These are phyloP conservation scores for Chrysocyon brachyurus DNA, from an alignment of 2,797 vertebrate genomes.

Conservation along the genomic window DNA sequence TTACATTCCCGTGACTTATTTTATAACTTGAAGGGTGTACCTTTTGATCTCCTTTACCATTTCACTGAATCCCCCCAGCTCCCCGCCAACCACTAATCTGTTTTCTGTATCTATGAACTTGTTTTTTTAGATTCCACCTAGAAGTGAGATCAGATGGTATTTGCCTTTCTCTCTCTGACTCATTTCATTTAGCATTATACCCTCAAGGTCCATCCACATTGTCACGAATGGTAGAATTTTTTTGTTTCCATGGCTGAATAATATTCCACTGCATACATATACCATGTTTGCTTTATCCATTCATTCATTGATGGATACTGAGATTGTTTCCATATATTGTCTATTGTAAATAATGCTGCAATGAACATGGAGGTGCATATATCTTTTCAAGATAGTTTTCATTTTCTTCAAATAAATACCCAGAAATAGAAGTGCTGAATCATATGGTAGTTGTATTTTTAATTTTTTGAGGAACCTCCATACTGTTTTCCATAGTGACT, in stretches of 20 bases:
- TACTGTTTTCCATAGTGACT: background rate
- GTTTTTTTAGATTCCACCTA: background rate
- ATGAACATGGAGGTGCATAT: background rate
- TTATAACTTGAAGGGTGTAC: background rate
- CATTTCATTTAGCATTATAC: background rate
- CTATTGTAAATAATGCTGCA: background rate
- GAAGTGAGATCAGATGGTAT: background rate
- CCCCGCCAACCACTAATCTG: background rate
- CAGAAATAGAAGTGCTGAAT: background rate
- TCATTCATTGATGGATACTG: background rate
- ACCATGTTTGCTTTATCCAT: background rate
- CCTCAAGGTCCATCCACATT: background rate
- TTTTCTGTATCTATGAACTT: background rate
- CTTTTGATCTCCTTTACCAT: background rate
- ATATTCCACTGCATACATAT: background rate
- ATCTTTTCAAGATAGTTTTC: background rate
- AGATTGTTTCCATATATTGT: background rate
- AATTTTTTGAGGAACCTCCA: background rate
- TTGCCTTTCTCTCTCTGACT: background rate
- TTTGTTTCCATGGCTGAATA: background rate
- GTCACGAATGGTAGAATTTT: background rate
- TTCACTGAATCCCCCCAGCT: background rate
- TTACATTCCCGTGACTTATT: background rate
- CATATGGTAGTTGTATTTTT: background rate
- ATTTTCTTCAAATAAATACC: background rate